Evolutionary conservation across 2,888 invertebrate genomes (phyloP), one percentile per base, ranked within the genome.

Genomic region (Ormyrus labotus): DNA sequence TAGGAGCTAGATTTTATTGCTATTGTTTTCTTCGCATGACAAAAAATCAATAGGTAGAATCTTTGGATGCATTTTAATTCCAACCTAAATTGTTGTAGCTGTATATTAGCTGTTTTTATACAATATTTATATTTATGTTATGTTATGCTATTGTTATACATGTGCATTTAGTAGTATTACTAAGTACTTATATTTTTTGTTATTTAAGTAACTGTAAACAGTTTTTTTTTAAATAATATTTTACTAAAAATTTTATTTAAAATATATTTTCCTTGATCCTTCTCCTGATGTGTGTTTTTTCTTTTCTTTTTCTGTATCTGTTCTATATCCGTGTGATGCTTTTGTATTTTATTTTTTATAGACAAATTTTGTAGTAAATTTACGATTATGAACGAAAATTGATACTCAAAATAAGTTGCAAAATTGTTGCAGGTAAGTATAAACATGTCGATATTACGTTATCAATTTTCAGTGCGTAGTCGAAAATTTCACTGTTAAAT

Each of bases 111-210:
- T 67, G 60, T 65, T 72, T 83, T 63, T 72, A 58, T 69, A 4
- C 19, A 50, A 53, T 68, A 67, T 68, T 76, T 63, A 53, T 58
- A 64, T 63, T 80, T 67, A 77, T 81, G 60, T 74, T 45, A 51
- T 69, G 58, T 80, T 58, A 58, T 73, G 45, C 68, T 50, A 61
- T 11, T 64, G 19, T 19, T 64, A 73, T 58, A 53, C 67, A 77
- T 81, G 64, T 63, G 68, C 71, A 55, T 81, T 78, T 81, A 71
- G 67, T 80, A 84, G 67, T 81, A 80, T 71, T 78, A 75, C 47
- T 78, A 73, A 72, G 75, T 81, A 75, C 77, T 76, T 80, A 64
- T 83, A 69, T 65, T 75, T 34, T 34, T 81, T 64, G 70, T 81
- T 81, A 73, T 47, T 73, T 19, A 61, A 61, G 19, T 70, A 55